Base-by-base conservation (phyloP, 2,888 invertebrate genomes). In the Andricus curvator region DNA sequence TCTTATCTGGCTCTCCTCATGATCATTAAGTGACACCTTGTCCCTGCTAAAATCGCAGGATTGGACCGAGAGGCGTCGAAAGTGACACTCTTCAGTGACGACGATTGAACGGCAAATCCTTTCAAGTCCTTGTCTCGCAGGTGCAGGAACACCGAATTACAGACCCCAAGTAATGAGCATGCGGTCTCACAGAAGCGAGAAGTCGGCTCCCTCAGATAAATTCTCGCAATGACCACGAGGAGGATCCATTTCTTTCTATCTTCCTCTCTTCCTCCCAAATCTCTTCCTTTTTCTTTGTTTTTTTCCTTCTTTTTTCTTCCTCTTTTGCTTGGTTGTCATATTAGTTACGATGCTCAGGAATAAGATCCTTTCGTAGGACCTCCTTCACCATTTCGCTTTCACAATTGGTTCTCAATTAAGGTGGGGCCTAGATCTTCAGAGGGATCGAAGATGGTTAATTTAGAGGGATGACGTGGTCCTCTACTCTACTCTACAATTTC, bases 381-480 rank as follows among this genome's bases (percentile, higher is more conserved):
- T 56, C 51, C 70, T 70, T 70, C 51, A 44, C 48, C 29, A 25
- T 48, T 74, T 20, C 70, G 70, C 51, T 70, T 51, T 70, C 51
- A 70, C 70, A 70, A 51, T 70, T 51, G 51, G 70, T 70, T 56
- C 56, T 74, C 48, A 74, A 74, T 74, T 74, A 56, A 74, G 51
- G 48, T 74, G 25, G 62, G 25, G 25, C 29, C 29, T 65, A 65
- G 65, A 65, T 20, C 20, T 8, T 65, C 6, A 48, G 33, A 65
- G 65, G 65, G 37, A 33, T 65, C 17, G 33, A 37, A 37, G 65
- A 65, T 33, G 37, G 65, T 65, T 65, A 65, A 65, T 65, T 65
- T 65, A 65, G 65, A 65, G 65, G 65, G 65, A 65, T 65, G 65
- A 65, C 65, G 5, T 65, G 65, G 65, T 65, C 65, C 33, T 65